Percentiles rank a stretch among this genome's conserved stretches.
Conservation (phyloP, 2,113 vertebrate species). For the Bettongia penicillata region DNA sequence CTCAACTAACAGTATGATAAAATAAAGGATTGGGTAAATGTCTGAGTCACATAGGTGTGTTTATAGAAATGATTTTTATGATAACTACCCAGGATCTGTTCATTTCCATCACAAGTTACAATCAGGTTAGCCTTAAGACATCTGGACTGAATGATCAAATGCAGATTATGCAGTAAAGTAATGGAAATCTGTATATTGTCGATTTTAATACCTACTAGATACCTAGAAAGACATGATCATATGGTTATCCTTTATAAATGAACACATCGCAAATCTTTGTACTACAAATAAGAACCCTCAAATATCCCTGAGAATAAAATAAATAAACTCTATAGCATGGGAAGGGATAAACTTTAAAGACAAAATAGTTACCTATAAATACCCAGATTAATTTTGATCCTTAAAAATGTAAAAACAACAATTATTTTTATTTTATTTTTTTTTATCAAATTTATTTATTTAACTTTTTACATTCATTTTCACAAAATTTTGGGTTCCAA, state of each 20-base stretch:
- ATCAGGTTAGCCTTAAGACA: not conserved
- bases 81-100: not conserved
- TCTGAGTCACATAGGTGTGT: not conserved
- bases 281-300: not conserved
- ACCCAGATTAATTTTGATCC: not conserved
- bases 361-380: not conserved
- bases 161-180: not conserved
- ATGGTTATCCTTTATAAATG: not conserved
- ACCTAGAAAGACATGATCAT: not conserved
- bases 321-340: not conserved
- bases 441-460: no score
- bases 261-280: not conserved
- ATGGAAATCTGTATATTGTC: not conserved
- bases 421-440: no score
- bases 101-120: not conserved
- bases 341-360: not conserved
- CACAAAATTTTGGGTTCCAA: no score
- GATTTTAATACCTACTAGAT: not conserved
- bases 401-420: not conserved
- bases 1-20: not conserved
- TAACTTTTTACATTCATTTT: no score
- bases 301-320: not conserved
- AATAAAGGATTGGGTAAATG: not conserved
- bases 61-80: not conserved
- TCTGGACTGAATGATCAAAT: not conserved